phyloP scores from a whole-genome alignment of 2,888 invertebrate species.

The Euphydryas editha region DNA sequence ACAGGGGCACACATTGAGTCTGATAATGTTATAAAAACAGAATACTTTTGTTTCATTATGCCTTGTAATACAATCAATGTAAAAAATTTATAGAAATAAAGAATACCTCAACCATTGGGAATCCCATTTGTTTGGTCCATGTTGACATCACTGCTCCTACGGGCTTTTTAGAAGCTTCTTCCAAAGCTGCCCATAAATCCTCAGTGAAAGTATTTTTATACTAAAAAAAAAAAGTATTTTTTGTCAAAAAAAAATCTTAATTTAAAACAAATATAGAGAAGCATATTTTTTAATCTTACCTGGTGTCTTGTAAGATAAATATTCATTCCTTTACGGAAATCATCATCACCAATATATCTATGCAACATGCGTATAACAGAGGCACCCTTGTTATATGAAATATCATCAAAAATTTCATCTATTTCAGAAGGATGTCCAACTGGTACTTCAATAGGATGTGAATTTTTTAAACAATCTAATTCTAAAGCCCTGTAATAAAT shows the following conservation, averaged over 20 bases:
- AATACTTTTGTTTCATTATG: background rate
- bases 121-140: conserved; percentile 98
- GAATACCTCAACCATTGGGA: conserved; percentile 90
- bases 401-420: conserved; percentile 98
- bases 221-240: conserved; percentile 62
- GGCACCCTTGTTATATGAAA: conserved; percentile 98
- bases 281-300: conserved; percentile 51
- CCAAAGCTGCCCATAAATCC: conserved; percentile 96
- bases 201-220: conserved; percentile 96
- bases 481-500: conserved; percentile 87
- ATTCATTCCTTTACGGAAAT: conserved; percentile 96
- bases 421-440: conserved; percentile 97
- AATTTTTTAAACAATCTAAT: conserved; percentile 94
- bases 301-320: conserved; percentile 93
- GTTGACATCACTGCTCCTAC: conserved; percentile 96
- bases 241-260: background rate
- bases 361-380: conserved; percentile 97
- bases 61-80: background rate
- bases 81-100: background rate
- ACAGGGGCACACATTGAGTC: conserved; percentile 18
- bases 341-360: conserved; percentile 95
- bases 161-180: conserved; percentile 94
- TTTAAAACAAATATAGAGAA: background rate
- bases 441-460: conserved; percentile 98
- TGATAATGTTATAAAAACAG: conserved; percentile 12